These are phyloP conservation scores for Tadarida brasiliensis DNA, from an alignment of 2,797 vertebrate species.

Conservation along the genomic window DNA sequence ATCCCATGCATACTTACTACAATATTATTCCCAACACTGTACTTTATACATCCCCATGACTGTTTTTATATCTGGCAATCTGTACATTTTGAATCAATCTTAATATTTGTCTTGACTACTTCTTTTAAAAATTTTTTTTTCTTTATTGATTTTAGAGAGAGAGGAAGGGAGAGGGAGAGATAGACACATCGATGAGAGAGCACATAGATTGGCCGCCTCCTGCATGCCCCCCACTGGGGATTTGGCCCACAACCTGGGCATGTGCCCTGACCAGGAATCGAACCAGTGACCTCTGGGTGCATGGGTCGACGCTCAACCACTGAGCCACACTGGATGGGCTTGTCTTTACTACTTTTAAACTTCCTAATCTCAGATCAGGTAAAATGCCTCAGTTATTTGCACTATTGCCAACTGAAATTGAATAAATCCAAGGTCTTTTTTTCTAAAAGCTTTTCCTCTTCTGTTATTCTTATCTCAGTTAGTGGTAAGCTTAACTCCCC, in stretches of 20 bases:
- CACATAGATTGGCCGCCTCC: too few species aligned
- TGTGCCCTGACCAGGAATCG: too few species aligned
- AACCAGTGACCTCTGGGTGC: too few species aligned
- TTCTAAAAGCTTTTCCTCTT: background rate
- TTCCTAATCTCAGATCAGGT: background rate
- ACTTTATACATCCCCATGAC: background rate
- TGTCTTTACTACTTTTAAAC: background rate
- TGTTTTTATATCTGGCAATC: background rate
- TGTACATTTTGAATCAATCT: background rate
- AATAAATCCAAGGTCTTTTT: background rate
- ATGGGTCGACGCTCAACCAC: too few species aligned
- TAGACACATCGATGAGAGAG: too few species aligned
- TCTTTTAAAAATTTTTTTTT: background rate
- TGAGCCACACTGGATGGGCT: background rate
- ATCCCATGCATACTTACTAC: background rate
- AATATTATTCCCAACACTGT: background rate
- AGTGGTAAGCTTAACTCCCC: background rate
- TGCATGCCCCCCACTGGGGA: too few species aligned
- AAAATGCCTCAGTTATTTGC: background rate
- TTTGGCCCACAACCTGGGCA: too few species aligned
- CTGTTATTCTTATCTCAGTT: background rate
- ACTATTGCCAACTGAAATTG: background rate
- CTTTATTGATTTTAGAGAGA: too few species aligned
- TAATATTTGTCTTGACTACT: background rate
- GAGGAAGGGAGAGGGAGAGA: too few species aligned